These are phyloP conservation scores for Ephydatia muelleri DNA, from an alignment of 37 sponge, comb jelly and placozoan species.

Conservation along the genomic window DNA sequence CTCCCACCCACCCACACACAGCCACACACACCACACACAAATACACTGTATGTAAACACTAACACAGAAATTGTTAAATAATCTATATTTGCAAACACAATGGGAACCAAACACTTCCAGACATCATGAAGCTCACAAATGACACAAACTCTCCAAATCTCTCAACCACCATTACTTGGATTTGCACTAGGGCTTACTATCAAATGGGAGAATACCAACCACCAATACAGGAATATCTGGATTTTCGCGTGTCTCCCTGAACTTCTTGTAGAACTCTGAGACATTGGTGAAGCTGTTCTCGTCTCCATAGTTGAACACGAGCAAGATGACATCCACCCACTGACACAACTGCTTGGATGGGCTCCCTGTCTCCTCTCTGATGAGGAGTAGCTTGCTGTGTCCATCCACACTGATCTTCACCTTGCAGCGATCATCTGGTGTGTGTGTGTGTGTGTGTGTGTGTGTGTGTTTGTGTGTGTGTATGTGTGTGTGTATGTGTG, in stretches of 20 bases:
- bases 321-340: conserved; percentile 83
- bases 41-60: no score
- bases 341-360: conserved; percentile 74
- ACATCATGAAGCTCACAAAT: no score
- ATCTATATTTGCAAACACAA: no score
- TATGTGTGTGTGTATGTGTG: neutral
- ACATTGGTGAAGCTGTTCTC: conserved; percentile 39
- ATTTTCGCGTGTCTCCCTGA: conserved; percentile 20
- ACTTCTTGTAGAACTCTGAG: conserved; percentile 23
- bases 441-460: no score
- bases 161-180: no score
- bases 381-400: conserved; percentile 65
- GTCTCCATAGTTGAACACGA: conserved; percentile 82
- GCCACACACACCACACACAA: no score
- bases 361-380: conserved; percentile 80
- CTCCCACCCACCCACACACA: no score
- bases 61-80: no score
- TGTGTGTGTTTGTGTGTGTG: no score
- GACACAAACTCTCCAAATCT: no score
- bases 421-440: conserved; percentile 83
- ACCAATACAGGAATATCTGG: conserved; percentile 64
- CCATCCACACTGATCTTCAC: conserved; percentile 74
- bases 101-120: no score
- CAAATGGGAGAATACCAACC: conserved; percentile 54
- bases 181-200: neutral